phyloP scores from a whole-genome alignment of 2,888 invertebrate species.

The Cephus runcator region DNA sequence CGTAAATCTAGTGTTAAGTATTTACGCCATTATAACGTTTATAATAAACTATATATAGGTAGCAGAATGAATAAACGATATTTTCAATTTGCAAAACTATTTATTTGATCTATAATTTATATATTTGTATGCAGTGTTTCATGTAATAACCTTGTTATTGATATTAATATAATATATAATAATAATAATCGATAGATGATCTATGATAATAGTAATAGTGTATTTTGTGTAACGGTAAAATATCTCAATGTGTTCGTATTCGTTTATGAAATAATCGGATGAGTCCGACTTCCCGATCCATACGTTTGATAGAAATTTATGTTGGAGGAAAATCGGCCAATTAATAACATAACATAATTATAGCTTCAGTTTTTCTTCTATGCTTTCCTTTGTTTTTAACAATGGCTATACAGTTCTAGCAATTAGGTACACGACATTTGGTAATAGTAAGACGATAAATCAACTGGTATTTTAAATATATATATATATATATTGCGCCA shows the following conservation, averaged over 20 bases:
- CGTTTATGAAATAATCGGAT: background rate
- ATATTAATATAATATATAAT: constrained; percentile 26
- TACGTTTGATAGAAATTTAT: background rate
- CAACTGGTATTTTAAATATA: background rate
- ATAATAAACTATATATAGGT: background rate
- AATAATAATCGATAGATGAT: constrained; percentile 8
- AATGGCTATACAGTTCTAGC: background rate
- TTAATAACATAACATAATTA: background rate
- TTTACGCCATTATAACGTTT: background rate
- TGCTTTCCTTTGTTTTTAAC: background rate
- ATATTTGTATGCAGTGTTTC: constrained; percentile 25
- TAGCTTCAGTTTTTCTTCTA: background rate
- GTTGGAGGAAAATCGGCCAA: background rate
- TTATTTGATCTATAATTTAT: constrained; percentile 37
- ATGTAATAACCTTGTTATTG: constrained; percentile 28
- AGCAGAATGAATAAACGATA: background rate
- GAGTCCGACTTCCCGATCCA: background rate
- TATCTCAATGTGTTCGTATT: background rate
- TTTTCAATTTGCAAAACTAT: constrained; percentile 51
- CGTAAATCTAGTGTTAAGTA: no score
- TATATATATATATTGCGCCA: background rate
- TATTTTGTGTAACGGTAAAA: constrained; percentile 4
- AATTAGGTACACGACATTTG: background rate
- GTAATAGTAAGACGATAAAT: background rate
- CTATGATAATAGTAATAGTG: constrained; percentile 12